Evolutionary conservation across 2,888 invertebrate genomes (phyloP), one percentile per base, ranked within the genome.

Genomic region (Leptogaster cylindrica): DNA sequence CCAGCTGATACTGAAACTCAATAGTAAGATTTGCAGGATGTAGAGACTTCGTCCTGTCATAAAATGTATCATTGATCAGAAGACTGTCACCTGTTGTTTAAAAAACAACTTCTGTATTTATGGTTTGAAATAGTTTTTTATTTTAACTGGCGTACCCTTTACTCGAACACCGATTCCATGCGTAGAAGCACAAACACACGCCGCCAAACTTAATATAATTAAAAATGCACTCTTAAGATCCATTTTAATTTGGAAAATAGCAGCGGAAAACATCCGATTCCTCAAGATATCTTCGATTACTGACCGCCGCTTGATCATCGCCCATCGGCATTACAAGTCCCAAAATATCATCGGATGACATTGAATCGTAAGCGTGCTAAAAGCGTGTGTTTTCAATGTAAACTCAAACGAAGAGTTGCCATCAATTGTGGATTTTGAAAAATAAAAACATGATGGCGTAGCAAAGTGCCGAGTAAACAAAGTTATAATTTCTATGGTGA

Each of bases 11-110:
- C 18, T 75, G 74, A 68, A 79, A 79, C 16, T 69, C 66, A 48
- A 79, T 76, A 10, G 71, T 74, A 4, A 75, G 73, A 51, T 74
- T 73, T 27, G 75, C 70, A 8, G 70, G 73, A 16, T 18, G 27
- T 10, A 51, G 28, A 23, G 71, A 70, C 31, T 72, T 72, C 1
- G 74, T 73, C 44, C 75, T 76, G 41, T 76, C 75, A 67, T 74
- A 73, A 16, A 73, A 70, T 41, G 76, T 69, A 72, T 79, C 78
- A 70, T 75, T 77, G n/a, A 78, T 66, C 51, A 79, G 68, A 66
- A 79, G 72, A 52, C 76, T 74, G 73, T 79, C 79, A 48, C 70
- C 71, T 71, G 39, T 7, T 28, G 16, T 6, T 7, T 14, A 4
- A 51, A 27, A 25, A 20, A 12, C 18, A 33, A n/a, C 0, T 50